Evolutionary conservation across 2,888 invertebrate genomes (phyloP).

Genomic region (Sesia apiformis): DNA sequence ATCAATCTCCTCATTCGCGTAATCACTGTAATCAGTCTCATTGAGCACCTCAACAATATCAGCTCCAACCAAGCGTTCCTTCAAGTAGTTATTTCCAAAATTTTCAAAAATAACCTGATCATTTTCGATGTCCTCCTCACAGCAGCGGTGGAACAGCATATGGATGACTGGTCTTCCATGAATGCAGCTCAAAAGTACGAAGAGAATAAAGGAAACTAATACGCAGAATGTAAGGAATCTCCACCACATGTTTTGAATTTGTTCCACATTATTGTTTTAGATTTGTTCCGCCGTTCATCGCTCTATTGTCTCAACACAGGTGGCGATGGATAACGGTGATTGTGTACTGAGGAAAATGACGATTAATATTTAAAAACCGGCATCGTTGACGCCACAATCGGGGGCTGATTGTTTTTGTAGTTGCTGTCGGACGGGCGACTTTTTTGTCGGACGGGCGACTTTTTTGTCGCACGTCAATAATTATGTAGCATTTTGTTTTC

Average conservation of each 20-base stretch:
- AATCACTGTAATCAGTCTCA: slow-evolving; percentile 16
- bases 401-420: slow-evolving; percentile 26
- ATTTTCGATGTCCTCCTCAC: slow-evolving; percentile 52
- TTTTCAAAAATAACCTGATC: slow-evolving; percentile 52
- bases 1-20: slow-evolving; percentile 16
- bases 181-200: slow-evolving; percentile 46
- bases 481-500: no score
- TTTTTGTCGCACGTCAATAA: background rate
- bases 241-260: slow-evolving; percentile 46
- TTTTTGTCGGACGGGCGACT: slow-evolving; percentile 12
- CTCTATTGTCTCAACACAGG: background rate
- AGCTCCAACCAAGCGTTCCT: slow-evolving; percentile 40
- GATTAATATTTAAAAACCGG: slow-evolving; percentile 22
- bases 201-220: slow-evolving; percentile 42
- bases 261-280: background rate
- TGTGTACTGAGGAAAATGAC: slow-evolving; percentile 11
- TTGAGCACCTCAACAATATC: slow-evolving; percentile 26
- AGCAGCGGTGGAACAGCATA: slow-evolving; percentile 49
- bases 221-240: slow-evolving; percentile 51
- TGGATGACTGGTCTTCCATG: slow-evolving; percentile 47
- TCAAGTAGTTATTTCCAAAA: slow-evolving; percentile 45
- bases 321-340: slow-evolving; percentile 6
- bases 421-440: slow-evolving; percentile 19
- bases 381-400: slow-evolving; percentile 18
- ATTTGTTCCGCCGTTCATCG: background rate